Evolutionary conservation across 2,888 invertebrate species (phyloP).

Genomic region (Apeira syringaria): DNA sequence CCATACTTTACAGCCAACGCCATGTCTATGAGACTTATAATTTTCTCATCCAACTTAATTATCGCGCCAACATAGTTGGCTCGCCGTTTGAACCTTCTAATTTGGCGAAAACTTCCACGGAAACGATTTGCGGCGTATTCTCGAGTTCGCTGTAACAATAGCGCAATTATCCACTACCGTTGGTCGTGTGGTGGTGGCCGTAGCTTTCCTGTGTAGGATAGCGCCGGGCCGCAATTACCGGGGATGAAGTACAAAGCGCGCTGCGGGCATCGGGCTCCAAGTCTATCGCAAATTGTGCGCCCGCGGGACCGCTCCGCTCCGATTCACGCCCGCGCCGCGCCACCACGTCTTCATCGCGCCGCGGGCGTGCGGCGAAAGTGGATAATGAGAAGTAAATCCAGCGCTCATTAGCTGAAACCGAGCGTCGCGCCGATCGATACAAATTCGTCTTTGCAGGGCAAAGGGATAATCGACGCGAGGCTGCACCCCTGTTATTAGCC

Average conservation of each 20-base stretch:
- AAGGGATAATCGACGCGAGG: conserved; percentile 77
- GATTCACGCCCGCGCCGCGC: conserved; percentile 39
- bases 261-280: conserved; percentile 58
- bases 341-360: conserved; percentile 77
- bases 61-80: conserved; percentile 63
- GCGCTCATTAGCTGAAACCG: conserved; percentile 77
- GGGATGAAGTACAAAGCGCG: conserved; percentile 72
- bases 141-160: conserved; percentile 65
- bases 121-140: conserved; percentile 60
- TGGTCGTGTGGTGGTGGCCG: conserved; percentile 62
- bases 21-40: conserved; percentile 58
- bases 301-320: conserved; percentile 46
- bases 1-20: conserved; percentile 47
- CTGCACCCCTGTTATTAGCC: conserved; percentile 75
- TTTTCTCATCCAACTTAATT: conserved; percentile 69
- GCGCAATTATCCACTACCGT: conserved; percentile 76
- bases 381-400: conserved; percentile 80
- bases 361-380: conserved; percentile 72
- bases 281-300: conserved; percentile 71
- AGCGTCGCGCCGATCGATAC: conserved; percentile 74
- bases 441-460: conserved; percentile 74
- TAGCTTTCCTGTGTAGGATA: conserved; percentile 48
- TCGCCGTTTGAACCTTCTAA: conserved; percentile 61
- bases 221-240: conserved; percentile 69
- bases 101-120: conserved; percentile 62